Percentiles rank a stretch among this genome's conserved stretches.
Conservation (phyloP, 2,888 invertebrate genomes). For the Acanthosepion pharaonis region DNA sequence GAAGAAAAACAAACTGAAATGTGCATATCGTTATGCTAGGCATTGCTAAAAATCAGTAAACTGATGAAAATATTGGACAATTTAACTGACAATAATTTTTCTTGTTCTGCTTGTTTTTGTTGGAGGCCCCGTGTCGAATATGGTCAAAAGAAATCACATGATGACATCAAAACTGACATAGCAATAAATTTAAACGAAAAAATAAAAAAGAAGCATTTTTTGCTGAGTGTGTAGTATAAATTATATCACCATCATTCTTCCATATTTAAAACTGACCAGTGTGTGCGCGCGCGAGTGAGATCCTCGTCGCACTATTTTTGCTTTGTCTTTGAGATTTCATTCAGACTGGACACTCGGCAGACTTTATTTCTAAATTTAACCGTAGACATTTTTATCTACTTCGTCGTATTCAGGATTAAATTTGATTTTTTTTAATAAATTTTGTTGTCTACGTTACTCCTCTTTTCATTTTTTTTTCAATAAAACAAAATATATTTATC, state of each 20-base stretch:
- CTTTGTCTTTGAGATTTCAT: not conserved
- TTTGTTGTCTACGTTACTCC: no score
- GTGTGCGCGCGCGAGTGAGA: not conserved
- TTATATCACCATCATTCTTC: constrained; percentile 8
- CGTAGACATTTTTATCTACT: not conserved
- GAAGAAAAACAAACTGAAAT: no score
- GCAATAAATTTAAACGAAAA: not conserved
- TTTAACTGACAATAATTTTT: not conserved
- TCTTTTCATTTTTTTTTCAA: no score
- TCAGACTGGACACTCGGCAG: not conserved
- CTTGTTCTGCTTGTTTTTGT: not conserved
- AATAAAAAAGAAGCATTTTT: not conserved
- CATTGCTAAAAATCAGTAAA: no score
- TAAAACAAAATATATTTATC: no score
- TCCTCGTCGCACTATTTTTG: not conserved
- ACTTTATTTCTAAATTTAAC: not conserved
- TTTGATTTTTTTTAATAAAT: no score
- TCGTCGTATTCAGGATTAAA: no score
- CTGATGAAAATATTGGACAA: not conserved
- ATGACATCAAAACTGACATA: not conserved
- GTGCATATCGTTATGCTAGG: no score
- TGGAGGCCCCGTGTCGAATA: not conserved
- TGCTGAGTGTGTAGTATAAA: not conserved
- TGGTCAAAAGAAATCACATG: not conserved
- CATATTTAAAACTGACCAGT: not conserved